Conservation (phyloP, 2,113 vertebrate species). For the Upupa epops region DNA sequence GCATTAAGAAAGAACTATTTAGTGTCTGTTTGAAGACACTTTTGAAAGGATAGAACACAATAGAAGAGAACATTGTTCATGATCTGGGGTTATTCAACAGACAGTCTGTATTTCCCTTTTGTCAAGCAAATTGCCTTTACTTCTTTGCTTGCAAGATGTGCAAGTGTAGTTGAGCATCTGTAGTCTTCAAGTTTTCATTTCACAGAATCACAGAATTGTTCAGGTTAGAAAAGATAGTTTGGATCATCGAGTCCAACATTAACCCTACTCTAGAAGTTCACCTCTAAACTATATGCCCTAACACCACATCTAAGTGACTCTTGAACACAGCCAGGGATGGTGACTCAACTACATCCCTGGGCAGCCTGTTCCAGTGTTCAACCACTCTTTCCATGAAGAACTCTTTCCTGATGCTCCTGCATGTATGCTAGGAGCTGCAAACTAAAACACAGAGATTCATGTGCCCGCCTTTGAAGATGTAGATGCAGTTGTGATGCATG, state of each 20-base stretch:
- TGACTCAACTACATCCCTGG: too few species aligned
- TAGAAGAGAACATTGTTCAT: neutral
- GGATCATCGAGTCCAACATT: too few species aligned
- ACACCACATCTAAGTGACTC: too few species aligned
- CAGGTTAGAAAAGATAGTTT: too few species aligned
- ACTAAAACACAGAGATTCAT: neutral
- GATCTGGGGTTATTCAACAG: neutral
- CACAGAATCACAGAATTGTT: too few species aligned
- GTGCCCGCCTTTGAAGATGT: neutral
- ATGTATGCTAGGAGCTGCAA: neutral
- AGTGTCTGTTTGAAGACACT: slow-evolving; percentile 12
- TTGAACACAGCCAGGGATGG: too few species aligned
- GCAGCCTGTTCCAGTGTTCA: too few species aligned
- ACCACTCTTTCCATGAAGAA: too few species aligned
- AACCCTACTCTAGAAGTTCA: too few species aligned
- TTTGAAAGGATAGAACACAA: neutral
- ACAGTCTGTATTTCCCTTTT: neutral
- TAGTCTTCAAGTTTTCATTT: neutral
- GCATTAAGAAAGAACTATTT: neutral
- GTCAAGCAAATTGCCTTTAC: neutral
- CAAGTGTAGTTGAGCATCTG: neutral
- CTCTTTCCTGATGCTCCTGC: too few species aligned
- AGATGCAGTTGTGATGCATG: neutral
- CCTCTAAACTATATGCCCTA: too few species aligned
- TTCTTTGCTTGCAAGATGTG: neutral